Percentiles rank a stretch among this genome's conserved stretches.
These are phyloP conservation scores for Cossypha dichroa DNA, from an alignment of 2,797 vertebrate species.

Conservation along the genomic window DNA sequence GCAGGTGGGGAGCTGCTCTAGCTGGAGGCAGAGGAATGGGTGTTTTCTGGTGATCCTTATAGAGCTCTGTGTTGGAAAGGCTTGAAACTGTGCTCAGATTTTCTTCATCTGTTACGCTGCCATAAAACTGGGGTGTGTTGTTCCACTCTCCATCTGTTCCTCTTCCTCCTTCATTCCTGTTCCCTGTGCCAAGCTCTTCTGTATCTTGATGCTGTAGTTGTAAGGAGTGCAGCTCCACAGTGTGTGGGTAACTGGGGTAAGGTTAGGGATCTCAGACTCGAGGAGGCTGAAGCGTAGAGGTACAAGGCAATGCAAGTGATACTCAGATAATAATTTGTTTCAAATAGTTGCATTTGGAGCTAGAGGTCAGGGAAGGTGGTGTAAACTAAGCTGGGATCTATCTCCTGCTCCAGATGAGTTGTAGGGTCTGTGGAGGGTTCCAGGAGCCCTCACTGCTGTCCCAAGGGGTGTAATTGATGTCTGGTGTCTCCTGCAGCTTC, in stretches of 20 bases:
- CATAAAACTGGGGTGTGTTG: background rate
- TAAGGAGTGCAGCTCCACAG: background rate
- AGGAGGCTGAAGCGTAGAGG: background rate
- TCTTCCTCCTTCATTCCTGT: background rate
- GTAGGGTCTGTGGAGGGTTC: background rate
- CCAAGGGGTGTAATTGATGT: background rate
- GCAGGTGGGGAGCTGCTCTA: background rate
- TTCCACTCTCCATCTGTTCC: slow-evolving; percentile 4
- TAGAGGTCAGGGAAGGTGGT: background rate
- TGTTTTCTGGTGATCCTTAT: background rate
- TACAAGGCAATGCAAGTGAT: accelerated
- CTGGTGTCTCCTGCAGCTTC: slow-evolving; percentile 79
- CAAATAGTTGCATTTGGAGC: background rate
- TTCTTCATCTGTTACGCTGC: background rate
- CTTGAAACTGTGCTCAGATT: slow-evolving; percentile 5
- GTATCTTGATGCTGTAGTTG: background rate
- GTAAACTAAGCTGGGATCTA: background rate
- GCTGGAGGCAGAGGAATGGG: background rate
- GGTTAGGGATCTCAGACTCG: accelerated
- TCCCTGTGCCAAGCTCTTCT: background rate
- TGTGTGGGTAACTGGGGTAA: background rate
- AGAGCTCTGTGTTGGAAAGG: background rate
- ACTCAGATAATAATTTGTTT: background rate
- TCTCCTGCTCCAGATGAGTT: background rate
- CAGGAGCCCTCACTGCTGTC: background rate